Percentiles rank a stretch among this genome's conserved stretches.
These are phyloP conservation scores for Seira ritae DNA, from an alignment of 2,888 invertebrate species.

Conservation along the genomic window DNA sequence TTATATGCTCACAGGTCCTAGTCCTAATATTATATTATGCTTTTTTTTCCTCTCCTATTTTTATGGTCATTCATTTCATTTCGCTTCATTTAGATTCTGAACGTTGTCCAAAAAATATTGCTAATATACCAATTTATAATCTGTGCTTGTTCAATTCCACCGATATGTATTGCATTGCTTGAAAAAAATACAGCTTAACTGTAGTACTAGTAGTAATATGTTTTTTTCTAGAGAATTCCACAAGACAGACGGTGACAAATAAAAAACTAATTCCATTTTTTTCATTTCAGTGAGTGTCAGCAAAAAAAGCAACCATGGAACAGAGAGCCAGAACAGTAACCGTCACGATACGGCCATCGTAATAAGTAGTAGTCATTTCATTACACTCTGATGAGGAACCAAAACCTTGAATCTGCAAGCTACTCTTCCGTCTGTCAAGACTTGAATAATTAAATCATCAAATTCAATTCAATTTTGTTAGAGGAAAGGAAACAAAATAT, in stretches of 20 bases:
- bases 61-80: constrained; percentile 22
- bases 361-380: constrained; percentile 57
- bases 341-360: no score
- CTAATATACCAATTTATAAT: no score
- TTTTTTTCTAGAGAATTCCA: no score
- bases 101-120: no score
- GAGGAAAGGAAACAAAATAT: background rate
- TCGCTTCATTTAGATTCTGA: constrained; percentile 16
- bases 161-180: no score
- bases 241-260: no score
- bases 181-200: no score
- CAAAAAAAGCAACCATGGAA: constrained; percentile 63
- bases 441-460: constrained; percentile 55
- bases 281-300: constrained; percentile 70
- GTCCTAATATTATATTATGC: constrained; percentile 36
- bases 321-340: no score
- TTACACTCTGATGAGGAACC: constrained; percentile 39
- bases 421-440: constrained; percentile 71
- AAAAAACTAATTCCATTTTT: constrained; percentile 12
- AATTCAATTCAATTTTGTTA: background rate
- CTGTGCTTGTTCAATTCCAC: no score
- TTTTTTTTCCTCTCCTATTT: constrained; percentile 24
- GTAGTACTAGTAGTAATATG: no score
- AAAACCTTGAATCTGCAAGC: constrained; percentile 63
- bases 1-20: no score